Conservation (phyloP, 2,113 vertebrate genomes). For the Trogon melanurus region DNA sequence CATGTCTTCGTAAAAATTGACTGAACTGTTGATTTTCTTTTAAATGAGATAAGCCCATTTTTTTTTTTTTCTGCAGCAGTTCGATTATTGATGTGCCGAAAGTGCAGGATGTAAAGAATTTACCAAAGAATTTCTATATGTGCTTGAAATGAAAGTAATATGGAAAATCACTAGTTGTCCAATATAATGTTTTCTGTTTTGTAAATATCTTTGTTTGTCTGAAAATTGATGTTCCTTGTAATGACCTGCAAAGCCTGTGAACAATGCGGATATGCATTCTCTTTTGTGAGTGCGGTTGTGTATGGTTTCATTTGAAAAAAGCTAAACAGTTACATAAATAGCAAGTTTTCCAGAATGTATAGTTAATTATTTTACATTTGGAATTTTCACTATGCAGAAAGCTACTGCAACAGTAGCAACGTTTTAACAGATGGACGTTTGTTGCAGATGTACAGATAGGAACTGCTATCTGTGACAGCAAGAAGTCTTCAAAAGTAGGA, state of each 20-base stretch:
- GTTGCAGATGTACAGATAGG: neutral
- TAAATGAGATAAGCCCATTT: neutral
- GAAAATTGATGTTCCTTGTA: neutral
- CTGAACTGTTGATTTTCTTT: neutral
- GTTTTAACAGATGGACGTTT: neutral
- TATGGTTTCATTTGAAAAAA: neutral
- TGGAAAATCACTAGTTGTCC: neutral
- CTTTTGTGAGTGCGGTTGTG: neutral
- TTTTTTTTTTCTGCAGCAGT: neutral
- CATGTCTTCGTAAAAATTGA: neutral
- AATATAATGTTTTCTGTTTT: neutral
- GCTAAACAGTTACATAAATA: neutral
- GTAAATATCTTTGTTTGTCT: neutral
- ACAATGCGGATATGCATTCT: neutral
- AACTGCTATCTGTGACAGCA: neutral
- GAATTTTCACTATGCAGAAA: neutral
- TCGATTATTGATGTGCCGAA: neutral
- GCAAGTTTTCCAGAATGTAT: neutral
- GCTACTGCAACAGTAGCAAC: neutral
- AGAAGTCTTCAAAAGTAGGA: neutral
- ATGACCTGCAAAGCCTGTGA: neutral
- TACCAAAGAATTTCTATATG: neutral
- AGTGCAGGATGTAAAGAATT: neutral
- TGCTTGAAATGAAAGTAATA: neutral
- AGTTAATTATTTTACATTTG: conserved; percentile 3